Evolutionary conservation across 2,888 invertebrate species (phyloP), one percentile per base, ranked within the genome.

Genomic region (Ferrisia virgata): DNA sequence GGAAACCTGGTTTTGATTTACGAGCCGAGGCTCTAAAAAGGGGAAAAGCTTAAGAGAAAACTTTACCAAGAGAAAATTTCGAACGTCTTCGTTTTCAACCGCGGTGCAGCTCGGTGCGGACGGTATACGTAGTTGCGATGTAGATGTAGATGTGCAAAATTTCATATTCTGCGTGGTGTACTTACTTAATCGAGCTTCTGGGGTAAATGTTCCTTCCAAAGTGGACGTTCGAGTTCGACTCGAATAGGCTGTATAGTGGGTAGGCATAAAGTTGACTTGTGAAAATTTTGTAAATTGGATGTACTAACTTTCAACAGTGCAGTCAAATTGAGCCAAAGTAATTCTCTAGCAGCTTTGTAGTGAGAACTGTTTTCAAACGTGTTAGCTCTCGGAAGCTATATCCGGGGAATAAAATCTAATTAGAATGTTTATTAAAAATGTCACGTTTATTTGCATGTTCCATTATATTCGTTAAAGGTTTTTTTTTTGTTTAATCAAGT

Each of bases 31-130:
- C 72, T 76, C 36, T 33, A 76, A 76, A 76, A 76, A 36, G 36
- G n/a, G 72, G 72, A 33, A 76, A 76, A 36, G 72, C 72, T 76
- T 76, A 76, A 76, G 36, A 76, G 72, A 76, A 76, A 76, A 76
- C 72, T 76, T 76, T 76, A 76, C 36, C 36, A 64, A 64, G 64
- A 64, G 64, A 64, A 64, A 64, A 9, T 64, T 64, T 64, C 64
- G 3, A 28, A 28, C 64, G 64, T 64, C 64, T 64, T 64, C 64
- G 64, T 64, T 11, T 58, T n/a, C n/a, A n/a, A n/a, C n/a, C n/a
- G n/a, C 58, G 40, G 40, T n/a, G n/a, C 40, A 11, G 43, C n/a
- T 15, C 43, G 43, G 11, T 11, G 40, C 11, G 40, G n/a, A n/a
- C n/a, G n/a, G n/a, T n/a, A n/a, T n/a, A n/a, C n/a, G n/a, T n/a